These are phyloP conservation scores for Camelus bactrianus DNA, from an alignment of 2,113 vertebrate genomes.

Conservation along the genomic window DNA sequence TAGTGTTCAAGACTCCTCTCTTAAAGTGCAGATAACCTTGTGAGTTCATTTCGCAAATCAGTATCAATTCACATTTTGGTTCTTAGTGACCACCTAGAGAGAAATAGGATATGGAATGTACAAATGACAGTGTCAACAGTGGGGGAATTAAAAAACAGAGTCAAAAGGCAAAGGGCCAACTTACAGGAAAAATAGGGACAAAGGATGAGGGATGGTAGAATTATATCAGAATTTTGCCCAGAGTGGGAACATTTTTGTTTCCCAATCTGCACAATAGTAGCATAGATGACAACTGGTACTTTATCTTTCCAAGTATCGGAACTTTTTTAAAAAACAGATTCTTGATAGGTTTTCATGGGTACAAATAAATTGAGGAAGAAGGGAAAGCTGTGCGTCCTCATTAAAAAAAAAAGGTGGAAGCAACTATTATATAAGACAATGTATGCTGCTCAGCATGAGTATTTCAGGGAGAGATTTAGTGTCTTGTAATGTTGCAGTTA, in stretches of 20 bases:
- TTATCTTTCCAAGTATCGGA: not conserved
- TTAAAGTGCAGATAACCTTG: not conserved
- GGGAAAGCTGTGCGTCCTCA: not conserved
- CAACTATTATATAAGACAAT: slow-evolving; percentile 24
- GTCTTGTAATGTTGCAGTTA: slow-evolving; percentile 77
- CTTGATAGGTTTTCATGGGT: slow-evolving; percentile 40
- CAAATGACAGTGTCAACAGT: not conserved
- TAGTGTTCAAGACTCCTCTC: not conserved
- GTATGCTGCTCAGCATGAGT: slow-evolving; percentile 21
- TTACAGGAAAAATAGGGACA: not conserved
- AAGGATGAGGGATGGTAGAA: not conserved
- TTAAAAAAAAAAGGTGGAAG: slow-evolving; percentile 39
- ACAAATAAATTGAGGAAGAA: slow-evolving; percentile 7
- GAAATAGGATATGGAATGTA: not conserved
- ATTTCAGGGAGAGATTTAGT: slow-evolving; percentile 70
- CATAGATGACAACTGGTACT: not conserved
- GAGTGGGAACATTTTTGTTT: slow-evolving; percentile 19
- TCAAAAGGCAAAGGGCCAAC: not conserved
- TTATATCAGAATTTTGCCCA: not conserved
- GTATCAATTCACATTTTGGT: not conserved
- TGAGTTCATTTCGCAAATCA: slow-evolving; percentile 6
- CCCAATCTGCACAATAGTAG: not conserved
- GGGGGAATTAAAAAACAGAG: not conserved
- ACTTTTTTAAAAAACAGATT: not conserved
- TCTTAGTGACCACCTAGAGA: not conserved